Evolutionary conservation across 2,797 vertebrate genomes (phyloP).

Genomic region (Anguilla obscura): DNA sequence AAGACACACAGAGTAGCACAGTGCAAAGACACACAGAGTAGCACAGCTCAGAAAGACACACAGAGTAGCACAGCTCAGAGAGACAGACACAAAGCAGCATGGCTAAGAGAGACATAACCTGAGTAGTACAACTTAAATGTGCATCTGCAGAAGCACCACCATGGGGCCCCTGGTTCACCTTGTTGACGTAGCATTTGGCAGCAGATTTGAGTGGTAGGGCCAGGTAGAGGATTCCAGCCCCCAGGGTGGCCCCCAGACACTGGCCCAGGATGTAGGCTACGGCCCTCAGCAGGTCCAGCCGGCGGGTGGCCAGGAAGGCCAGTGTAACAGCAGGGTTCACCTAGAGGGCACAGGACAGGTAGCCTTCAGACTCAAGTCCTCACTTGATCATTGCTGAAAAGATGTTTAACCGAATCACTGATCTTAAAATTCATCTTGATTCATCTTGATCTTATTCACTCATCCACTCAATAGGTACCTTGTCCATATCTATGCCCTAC

Average conservation of each 20-base stretch:
- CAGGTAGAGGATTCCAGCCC: slow-evolving; percentile 69
- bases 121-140: background rate
- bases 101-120: background rate
- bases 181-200: slow-evolving; percentile 66
- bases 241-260: slow-evolving; percentile 76
- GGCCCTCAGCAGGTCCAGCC: slow-evolving; percentile 68
- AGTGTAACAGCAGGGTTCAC: slow-evolving; percentile 81
- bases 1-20: background rate
- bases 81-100: background rate
- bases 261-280: slow-evolving; percentile 71
- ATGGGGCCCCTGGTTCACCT: slow-evolving; percentile 56
- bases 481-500: background rate
- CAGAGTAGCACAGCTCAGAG: background rate
- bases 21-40: background rate
- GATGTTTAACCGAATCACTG: background rate
- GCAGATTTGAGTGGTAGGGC: slow-evolving; percentile 65
- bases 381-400: background rate
- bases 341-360: slow-evolving; percentile 50
- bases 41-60: background rate
- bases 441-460: background rate
- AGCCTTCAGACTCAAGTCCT: background rate
- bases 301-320: slow-evolving; percentile 76
- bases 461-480: no score
- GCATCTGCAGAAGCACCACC: background rate
- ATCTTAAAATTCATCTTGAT: background rate